Evolutionary conservation across 2,888 invertebrate species (phyloP).

Genomic region (Shargacucullia verbasci): DNA sequence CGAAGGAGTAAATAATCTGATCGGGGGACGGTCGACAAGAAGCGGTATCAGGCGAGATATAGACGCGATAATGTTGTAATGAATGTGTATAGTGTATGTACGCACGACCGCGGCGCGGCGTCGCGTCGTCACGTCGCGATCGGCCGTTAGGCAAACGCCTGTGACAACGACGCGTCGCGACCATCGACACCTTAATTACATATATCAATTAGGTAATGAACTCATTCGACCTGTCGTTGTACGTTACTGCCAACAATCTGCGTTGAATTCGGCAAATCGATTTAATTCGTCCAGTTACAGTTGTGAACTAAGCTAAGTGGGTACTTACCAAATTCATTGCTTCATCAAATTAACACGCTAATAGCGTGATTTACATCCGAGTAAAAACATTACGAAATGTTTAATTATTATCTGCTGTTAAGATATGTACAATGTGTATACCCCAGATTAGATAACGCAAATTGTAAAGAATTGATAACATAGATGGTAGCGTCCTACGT

Average conservation of each 20-base stretch:
- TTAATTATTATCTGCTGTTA: slow-evolving; percentile 39
- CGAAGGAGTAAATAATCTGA: slow-evolving; percentile 71
- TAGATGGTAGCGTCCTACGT: slow-evolving; percentile 17
- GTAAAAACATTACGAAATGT: slow-evolving; percentile 30
- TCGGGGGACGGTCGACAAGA: slow-evolving; percentile 58
- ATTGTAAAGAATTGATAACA: slow-evolving; percentile 53
- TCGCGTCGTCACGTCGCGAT: slow-evolving; percentile 5
- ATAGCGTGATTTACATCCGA: slow-evolving; percentile 7
- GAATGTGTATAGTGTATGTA: slow-evolving; percentile 19
- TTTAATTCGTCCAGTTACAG: slow-evolving; percentile 25
- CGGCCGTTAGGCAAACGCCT: slow-evolving; percentile 18
- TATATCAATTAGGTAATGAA: slow-evolving; percentile 52
- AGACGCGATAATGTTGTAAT: slow-evolving; percentile 51
- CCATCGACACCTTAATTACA: slow-evolving; percentile 45
- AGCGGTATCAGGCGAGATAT: slow-evolving; percentile 59
- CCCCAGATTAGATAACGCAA: slow-evolving; percentile 59
- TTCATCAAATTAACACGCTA: slow-evolving; percentile 2
- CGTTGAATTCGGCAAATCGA: slow-evolving; percentile 29
- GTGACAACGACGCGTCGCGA: slow-evolving; percentile 26
- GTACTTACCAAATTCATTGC: not conserved
- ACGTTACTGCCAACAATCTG: slow-evolving; percentile 29
- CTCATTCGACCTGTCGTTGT: slow-evolving; percentile 30
- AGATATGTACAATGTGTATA: slow-evolving; percentile 51
- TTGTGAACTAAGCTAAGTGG: no score
- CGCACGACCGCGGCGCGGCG: slow-evolving; percentile 11